phyloP scores from a whole-genome alignment of 2,888 invertebrate species.

The Taenaris catops region DNA sequence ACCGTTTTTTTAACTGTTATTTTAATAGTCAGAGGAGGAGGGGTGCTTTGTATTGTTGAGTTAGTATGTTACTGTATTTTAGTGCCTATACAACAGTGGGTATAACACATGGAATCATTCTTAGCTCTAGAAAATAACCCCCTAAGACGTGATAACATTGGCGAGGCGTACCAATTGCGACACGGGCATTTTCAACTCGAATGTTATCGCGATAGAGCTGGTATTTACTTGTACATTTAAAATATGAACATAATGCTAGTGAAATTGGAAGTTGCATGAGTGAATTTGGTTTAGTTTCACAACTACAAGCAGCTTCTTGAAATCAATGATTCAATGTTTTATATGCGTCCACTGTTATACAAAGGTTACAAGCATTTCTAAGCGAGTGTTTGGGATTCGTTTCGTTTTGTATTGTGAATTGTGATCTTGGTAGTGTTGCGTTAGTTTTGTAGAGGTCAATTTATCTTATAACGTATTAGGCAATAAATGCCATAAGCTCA shows the following conservation, averaged over 20 bases:
- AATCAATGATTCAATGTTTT: too few relatives aligned
- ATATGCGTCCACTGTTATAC: slow-evolving; percentile 27
- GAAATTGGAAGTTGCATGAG: too few relatives aligned
- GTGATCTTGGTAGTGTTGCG: slow-evolving; percentile 32
- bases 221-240: too few relatives aligned
- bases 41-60: slow-evolving; percentile 1
- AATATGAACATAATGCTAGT: too few relatives aligned
- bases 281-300: too few relatives aligned
- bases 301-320: too few relatives aligned
- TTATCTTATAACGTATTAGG: slow-evolving; percentile 44
- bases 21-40: slow-evolving; percentile 15
- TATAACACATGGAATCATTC: too few relatives aligned
- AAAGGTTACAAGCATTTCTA: slow-evolving; percentile 60
- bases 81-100: slow-evolving; percentile 20
- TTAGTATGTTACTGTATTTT: slow-evolving; percentile 3
- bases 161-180: too few relatives aligned
- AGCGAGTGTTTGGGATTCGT: slow-evolving; percentile 36
- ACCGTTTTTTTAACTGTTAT: slow-evolving; percentile 6
- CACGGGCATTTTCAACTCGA: too few relatives aligned
- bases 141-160: too few relatives aligned
- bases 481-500: slow-evolving; percentile 64
- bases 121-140: too few relatives aligned
- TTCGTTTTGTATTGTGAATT: slow-evolving; percentile 27
- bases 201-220: too few relatives aligned
- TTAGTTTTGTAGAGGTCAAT: slow-evolving; percentile 44